These are phyloP conservation scores for Talpa occidentalis DNA, from an alignment of 2,113 vertebrate species.

Conservation along the genomic window DNA sequence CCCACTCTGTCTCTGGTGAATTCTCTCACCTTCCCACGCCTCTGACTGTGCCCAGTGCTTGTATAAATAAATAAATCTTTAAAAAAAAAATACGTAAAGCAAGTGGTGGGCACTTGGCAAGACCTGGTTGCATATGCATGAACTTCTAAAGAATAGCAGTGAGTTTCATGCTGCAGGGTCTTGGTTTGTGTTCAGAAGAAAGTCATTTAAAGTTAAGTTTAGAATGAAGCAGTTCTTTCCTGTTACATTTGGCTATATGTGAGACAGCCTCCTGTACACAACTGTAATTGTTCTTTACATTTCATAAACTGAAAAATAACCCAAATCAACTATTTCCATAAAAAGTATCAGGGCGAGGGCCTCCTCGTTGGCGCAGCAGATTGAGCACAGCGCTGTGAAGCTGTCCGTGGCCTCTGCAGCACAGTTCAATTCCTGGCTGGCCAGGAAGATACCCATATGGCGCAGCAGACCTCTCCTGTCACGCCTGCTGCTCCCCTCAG, in stretches of 20 bases:
- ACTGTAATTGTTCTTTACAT: background rate
- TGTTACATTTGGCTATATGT: background rate
- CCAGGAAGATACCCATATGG: too few species aligned
- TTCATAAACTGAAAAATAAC: background rate
- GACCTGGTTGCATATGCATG: background rate
- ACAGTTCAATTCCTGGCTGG: too few species aligned
- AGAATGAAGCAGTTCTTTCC: background rate
- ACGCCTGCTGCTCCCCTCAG: too few species aligned
- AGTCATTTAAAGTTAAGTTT: background rate
- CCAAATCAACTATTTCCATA: background rate
- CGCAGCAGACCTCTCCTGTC: too few species aligned
- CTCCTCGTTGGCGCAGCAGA: too few species aligned
- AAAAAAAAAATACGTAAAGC: background rate
- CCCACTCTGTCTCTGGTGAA: too few species aligned
- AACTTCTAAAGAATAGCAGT: background rate
- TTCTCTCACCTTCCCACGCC: too few species aligned
- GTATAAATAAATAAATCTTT: too few species aligned
- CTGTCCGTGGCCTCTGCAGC: too few species aligned
- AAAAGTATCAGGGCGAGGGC: background rate
- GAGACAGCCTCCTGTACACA: background rate
- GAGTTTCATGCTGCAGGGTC: background rate
- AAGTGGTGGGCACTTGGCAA: background rate
- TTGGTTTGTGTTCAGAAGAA: constrained; percentile 24
- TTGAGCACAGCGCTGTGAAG: too few species aligned
- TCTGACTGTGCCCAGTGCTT: too few species aligned